Evolutionary conservation across 1,140 invertebrate genomes (phyloP), one percentile per base, ranked within the genome.

Genomic region (Thalassaphorura encarpata): DNA sequence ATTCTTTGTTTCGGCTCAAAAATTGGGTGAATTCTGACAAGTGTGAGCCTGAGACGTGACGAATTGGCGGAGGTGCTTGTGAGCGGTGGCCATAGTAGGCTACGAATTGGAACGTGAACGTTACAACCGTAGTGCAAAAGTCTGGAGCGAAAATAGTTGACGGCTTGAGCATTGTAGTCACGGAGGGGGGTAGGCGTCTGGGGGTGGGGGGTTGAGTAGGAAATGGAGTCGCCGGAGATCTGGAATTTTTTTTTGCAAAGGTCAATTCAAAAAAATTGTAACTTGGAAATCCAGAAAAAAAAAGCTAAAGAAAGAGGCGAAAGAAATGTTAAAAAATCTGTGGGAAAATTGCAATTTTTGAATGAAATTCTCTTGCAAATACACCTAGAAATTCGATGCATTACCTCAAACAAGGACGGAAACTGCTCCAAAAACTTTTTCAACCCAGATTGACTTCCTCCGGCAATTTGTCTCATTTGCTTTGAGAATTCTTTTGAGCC

Each of bases 401-500:
- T n/a, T n/a, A n/a, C n/a, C n/a, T n/a, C n/a, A n/a, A n/a, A n/a
- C n/a, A n/a, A n/a, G n/a, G n/a, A n/a, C n/a, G n/a, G n/a, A n/a
- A n/a, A n/a, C n/a, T n/a, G n/a, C n/a, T n/a, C n/a, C n/a, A n/a
- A n/a, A n/a, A n/a, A n/a, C n/a, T 96, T 95, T 69, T 90, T 90
- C 23, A 97, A 76, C 42, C 89, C 91, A 67, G 88, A 89, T 70
- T 94, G 90, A 56, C 88, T 92, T 58, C 89, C 89, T 46, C 91
- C 91, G 67, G 89, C 90, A 65, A 95, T 94, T 74, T 93, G 89
- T 62, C 87, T 77, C 87, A 90, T 91, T 75, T 95, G 89, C 77
- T 91, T 92, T 2, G 89, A 92, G 69, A 95, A 95, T 49, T 89
- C 89, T 74, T 92, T 93, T 56, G 89, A 89, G 66, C 91, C 90